Base-by-base conservation (phyloP, 2,113 vertebrate genomes). In the Pao palembangensis region DNA sequence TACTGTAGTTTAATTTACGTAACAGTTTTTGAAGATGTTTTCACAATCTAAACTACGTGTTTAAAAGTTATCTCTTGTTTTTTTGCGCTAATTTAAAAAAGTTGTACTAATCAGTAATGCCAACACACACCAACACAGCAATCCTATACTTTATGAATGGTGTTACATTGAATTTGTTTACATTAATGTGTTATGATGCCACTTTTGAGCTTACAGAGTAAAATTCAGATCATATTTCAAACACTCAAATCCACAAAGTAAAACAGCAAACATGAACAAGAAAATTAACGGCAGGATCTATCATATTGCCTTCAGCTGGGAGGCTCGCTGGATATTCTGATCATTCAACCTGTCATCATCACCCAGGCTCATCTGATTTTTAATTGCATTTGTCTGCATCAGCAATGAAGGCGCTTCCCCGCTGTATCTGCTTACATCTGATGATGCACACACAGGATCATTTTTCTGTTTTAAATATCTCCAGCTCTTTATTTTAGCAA, bases 391-490 rank as follows among this genome's bases (percentile, higher is more conserved):
- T 61, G 43, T 75, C 46, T 55, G 20, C 12, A 54, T 51, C 57
- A 15, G 6, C n/a, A 38, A 58, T 46, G 41, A 19, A 55, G 47
- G 23, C 58, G 31, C 42, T 48, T 41, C 61, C 55, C 38, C 52
- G 46, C 52, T 16, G 61, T 73, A 64, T 81, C 57, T 25, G 1
- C 3, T 79, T 79, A 68, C 80, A 57, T 58, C 16, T 49, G 47
- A 66, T 62, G 61, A 69, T 61, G 69, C 71, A 55, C 21, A 20
- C 11, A 49, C 43, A 8, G 65, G 75, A 73, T 69, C 57, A n/a
- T 61, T 78, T 79, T 70, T 48, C 69, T 55, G 41, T 78, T 78
- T 72, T 58, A 72, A 72, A 78, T 68, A 76, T 76, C 76, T 68
- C 19, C 4, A 53, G 51, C 58, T 59, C 46, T 71, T 66, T 44